Evolutionary conservation across 2,113 vertebrate genomes (phyloP), one percentile per base, ranked within the genome.

Genomic region (Carassius auratus): DNA sequence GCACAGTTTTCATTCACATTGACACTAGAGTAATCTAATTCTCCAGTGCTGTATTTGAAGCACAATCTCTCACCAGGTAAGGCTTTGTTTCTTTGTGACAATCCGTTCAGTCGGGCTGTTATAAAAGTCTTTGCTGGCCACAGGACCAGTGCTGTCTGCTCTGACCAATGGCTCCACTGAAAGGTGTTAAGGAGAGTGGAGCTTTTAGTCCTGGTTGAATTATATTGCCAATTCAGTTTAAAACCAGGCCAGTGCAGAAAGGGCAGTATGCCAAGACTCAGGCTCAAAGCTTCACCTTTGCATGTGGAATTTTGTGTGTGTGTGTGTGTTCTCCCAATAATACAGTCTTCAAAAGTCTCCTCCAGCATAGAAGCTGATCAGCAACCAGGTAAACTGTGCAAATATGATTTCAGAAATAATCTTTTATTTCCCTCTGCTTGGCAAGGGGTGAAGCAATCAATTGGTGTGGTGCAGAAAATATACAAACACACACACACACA

Each of bases 361-460:
- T 62, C 68, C 45, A 68, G 76, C 9, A 5, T 33, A 26, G 6
- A 78, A 33, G 50, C 52, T 87, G 78, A 71, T 88, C 78, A 76
- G 73, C 13, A 48, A 82, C 48, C 84, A 85, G 30, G 73, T 62
- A 57, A 85, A 88, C 84, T 82, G 64, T 82, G 87, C 74, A 83
- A 85, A 85, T 83, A 83, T 85, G 74, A 77, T 88, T 78, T 61
- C 42, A 52, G 30, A 85, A 59, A 76, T 82, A 36, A 80, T 87
- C 26, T 83, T 73, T 78, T 62, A 85, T 83, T 77, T 87, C 84
- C 62, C 1, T 36, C 30, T 69, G 83, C 61, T 83, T 85, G 71
- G 83, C 80, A 48, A 45, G 57, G 79, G 55, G 26, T 15, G 64
- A 83, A 69, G 81, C 62, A 85, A 85, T 78, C 74, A 42, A 78